These are phyloP conservation scores for Hypomesus transpacificus DNA, from an alignment of 2,113 vertebrate species.

Conservation along the genomic window DNA sequence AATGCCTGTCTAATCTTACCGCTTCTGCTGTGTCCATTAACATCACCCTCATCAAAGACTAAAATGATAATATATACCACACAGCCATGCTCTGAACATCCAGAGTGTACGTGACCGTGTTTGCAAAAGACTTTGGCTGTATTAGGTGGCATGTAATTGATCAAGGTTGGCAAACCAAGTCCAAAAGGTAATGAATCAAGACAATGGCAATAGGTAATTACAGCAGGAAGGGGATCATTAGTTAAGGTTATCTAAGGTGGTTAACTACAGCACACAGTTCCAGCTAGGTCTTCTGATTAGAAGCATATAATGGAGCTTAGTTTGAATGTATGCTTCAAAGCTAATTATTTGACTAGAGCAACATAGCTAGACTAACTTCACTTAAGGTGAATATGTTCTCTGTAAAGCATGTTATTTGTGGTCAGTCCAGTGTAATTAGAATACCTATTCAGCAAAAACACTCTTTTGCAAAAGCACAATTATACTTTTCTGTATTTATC, in stretches of 20 bases:
- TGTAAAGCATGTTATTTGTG: neutral
- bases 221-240: slow-evolving; percentile 60
- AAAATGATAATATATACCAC: slow-evolving; percentile 46
- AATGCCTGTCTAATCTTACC: slow-evolving; percentile 49
- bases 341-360: neutral
- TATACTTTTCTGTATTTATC: too few relatives aligned
- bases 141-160: slow-evolving; percentile 64
- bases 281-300: slow-evolving; percentile 53
- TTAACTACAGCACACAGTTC: slow-evolving; percentile 47
- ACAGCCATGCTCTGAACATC: slow-evolving; percentile 16
- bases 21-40: slow-evolving; percentile 54
- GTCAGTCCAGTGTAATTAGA: too few relatives aligned
- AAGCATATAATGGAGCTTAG: slow-evolving; percentile 40
- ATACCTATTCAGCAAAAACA: too few relatives aligned
- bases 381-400: neutral
- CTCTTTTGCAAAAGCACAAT: slow-evolving; percentile 3
- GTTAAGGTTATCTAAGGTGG: slow-evolving; percentile 52
- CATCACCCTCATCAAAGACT: slow-evolving; percentile 47
- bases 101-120: slow-evolving; percentile 49
- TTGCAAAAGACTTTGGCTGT: slow-evolving; percentile 45
- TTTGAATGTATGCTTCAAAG: slow-evolving; percentile 5
- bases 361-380: neutral
- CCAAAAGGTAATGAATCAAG: slow-evolving; percentile 67
- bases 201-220: slow-evolving; percentile 66
- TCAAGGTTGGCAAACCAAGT: slow-evolving; percentile 65